These are phyloP conservation scores for Cyprinodon variegatus DNA, from an alignment of 2,113 vertebrate species.

Conservation along the genomic window DNA sequence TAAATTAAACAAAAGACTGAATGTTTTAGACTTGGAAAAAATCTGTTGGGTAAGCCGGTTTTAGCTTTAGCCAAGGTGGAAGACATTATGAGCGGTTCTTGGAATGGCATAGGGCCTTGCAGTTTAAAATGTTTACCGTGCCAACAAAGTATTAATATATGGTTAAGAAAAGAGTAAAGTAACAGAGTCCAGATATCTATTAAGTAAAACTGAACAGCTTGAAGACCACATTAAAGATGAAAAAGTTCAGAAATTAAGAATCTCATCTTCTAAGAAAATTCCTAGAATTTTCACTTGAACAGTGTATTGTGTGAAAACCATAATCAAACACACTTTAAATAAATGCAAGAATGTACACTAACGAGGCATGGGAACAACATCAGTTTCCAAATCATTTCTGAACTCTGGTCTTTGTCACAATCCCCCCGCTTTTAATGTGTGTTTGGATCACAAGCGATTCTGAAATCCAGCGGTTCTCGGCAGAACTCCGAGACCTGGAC, in stretches of 20 bases:
- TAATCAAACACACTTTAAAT: not conserved
- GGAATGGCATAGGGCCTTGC: too few species aligned
- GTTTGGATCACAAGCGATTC: constrained; percentile 67
- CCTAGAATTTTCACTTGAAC: not conserved
- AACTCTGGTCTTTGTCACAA: constrained; percentile 42
- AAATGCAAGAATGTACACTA: constrained; percentile 6
- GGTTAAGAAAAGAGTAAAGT: too few species aligned
- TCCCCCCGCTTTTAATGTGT: constrained; percentile 63
- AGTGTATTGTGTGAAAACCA: constrained; percentile 27
- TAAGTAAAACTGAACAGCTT: not conserved
- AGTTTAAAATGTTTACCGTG: too few species aligned
- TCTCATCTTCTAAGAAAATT: not conserved
- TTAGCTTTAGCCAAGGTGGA: not conserved
- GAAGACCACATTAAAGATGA: not conserved
- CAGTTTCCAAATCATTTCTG: constrained; percentile 36
- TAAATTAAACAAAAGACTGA: not conserved
- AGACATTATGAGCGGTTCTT: not conserved
- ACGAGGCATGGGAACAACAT: constrained; percentile 35
- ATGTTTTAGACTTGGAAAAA: not conserved
- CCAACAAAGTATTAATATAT: too few species aligned
- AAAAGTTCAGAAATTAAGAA: not conserved
- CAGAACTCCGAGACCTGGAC: constrained; percentile 66
- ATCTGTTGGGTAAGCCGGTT: not conserved
- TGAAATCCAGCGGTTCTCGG: constrained; percentile 63
- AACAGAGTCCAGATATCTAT: not conserved